Evolutionary conservation across 1,140 invertebrate species (phyloP), one percentile per base, ranked within the genome.

Genomic region (Ips typographus): DNA sequence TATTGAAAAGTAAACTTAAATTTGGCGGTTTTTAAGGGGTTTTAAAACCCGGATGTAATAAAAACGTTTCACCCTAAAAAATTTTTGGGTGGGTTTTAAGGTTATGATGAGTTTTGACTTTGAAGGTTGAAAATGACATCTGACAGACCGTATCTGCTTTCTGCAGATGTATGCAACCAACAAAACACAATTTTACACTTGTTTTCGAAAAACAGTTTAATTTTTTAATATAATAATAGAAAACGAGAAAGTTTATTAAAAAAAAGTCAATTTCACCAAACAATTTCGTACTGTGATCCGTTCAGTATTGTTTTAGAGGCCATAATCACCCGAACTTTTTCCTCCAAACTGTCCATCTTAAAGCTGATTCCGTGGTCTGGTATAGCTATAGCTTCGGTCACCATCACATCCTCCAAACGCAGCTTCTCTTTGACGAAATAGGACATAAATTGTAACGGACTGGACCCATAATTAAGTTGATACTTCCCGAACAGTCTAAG

Each of bases 261-360:
- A 22, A 22, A 22, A 22, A 22, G 22, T 22, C 43, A 44, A 44
- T 6, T 22, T 55, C 37, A 68, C 65, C 65, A 68, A 7, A 41
- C 44, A 5, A 68, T 44, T 37, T 68, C 52, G 41, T 62, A 62
- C 44, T 65, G 65, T n/a, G 72, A 69, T 5, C 64, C 49, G 43
- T 58, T 36, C 55, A 75, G 68, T 52, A 59, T 57, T 41, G 62
- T 49, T 39, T 72, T 72, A 4, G 71, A 71, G 36, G 58, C 58
- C 55, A 60, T 41, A 40, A 75, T 72, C 38, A 75, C 42, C 2
- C 47, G 38, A 22, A 75, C 40, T 70, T 75, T 75, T 65, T 75
- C 71, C 41, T 63, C 58, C 1, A 75, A 42, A 39, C 41, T 75
- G 22, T 51, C 36, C 39, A 73, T 52, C 61, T 62, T 58, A 70